These are phyloP conservation scores for Nothoprocta perdicaria DNA, from an alignment of 2,113 vertebrate species.

Conservation along the genomic window DNA sequence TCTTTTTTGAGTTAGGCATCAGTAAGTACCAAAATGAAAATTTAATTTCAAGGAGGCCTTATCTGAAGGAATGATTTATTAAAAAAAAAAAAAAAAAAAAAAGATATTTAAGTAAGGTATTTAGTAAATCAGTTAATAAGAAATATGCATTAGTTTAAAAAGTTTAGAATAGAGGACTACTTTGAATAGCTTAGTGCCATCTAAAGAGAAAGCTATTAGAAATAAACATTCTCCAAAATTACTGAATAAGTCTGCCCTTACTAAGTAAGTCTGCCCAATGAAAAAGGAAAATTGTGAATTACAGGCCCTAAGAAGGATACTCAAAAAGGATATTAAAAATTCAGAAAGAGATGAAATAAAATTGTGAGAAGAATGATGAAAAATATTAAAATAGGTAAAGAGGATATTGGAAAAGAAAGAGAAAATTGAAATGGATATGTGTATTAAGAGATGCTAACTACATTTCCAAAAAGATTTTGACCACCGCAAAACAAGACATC, in stretches of 20 bases:
- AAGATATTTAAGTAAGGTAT: background rate
- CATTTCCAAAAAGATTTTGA: slow-evolving; percentile 26
- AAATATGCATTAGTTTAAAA: background rate
- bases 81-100: slow-evolving; percentile 19
- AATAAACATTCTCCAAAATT: slow-evolving; percentile 4
- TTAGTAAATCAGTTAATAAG: background rate
- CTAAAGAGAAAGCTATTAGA: background rate
- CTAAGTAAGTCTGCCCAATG: background rate
- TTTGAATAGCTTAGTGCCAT: background rate
- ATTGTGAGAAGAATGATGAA: slow-evolving; percentile 36
- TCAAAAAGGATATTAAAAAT: slow-evolving; percentile 51
- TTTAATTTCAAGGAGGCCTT: background rate
- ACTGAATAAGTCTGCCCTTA: background rate
- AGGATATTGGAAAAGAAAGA: slow-evolving; percentile 32
- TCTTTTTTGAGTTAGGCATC: background rate
- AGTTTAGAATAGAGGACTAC: background rate
- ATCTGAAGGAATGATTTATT: background rate
- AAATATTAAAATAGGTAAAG: slow-evolving; percentile 41
- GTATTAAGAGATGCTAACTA: slow-evolving; percentile 12
- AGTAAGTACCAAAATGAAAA: background rate
- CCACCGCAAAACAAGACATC: slow-evolving; percentile 4
- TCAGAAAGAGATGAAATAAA: slow-evolving; percentile 8
- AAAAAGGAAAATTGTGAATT: background rate
- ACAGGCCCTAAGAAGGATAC: background rate
- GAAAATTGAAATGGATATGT: slow-evolving; percentile 39